Evolutionary conservation across 2,888 invertebrate species (phyloP).

Genomic region (Thysanoteuthis rhombus): DNA sequence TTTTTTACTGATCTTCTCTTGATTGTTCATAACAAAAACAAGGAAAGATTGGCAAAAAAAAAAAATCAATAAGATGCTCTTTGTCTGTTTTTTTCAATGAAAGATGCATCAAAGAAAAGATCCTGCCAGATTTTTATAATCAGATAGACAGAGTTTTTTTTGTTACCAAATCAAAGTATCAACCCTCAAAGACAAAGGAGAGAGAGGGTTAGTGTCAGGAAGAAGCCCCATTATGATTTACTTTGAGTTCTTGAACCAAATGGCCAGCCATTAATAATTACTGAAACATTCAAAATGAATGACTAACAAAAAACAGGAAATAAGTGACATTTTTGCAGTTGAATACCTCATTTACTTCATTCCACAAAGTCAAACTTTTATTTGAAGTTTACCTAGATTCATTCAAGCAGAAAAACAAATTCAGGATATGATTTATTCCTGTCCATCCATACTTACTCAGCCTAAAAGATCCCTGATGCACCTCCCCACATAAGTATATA

Average conservation of each 20-base stretch:
- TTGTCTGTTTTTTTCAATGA: too few species aligned
- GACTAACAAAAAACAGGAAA: not conserved
- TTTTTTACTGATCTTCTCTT: too few species aligned
- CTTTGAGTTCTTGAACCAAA: too few species aligned
- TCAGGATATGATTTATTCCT: too few species aligned
- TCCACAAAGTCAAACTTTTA: not conserved
- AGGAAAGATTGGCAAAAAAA: too few species aligned
- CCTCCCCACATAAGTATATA: too few species aligned
- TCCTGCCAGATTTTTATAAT: too few species aligned
- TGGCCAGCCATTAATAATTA: not conserved
- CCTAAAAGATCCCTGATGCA: too few species aligned
- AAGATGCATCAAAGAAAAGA: too few species aligned
- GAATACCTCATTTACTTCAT: too few species aligned
- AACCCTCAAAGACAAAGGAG: not conserved
- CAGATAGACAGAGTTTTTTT: not conserved
- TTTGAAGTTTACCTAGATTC: not conserved
- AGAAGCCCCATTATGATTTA: not conserved
- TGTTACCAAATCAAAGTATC: not conserved
- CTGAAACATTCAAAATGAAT: not conserved
- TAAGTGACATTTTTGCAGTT: not conserved
- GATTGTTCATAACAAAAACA: too few species aligned
- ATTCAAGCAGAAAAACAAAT: not conserved
- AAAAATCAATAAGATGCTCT: too few species aligned
- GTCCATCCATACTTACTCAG: not conserved
- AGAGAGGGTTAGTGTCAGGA: not conserved